Percentiles rank a stretch among this genome's conserved stretches.
Evolutionary conservation across 2,888 invertebrate genomes (phyloP).

Genomic region (Cosmorhoe ocellata): DNA sequence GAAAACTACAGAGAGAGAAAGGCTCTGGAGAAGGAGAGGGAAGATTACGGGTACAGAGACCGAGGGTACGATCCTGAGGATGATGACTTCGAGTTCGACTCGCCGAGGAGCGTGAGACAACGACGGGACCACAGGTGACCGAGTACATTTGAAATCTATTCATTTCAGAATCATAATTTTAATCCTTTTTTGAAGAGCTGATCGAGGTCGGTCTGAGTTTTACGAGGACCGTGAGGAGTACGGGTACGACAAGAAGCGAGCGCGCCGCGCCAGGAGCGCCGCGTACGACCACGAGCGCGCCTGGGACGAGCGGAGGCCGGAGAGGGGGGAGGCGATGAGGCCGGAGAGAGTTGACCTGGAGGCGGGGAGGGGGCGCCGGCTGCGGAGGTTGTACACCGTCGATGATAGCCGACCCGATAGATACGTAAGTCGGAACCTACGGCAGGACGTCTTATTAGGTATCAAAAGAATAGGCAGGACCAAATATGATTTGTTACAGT

Average conservation of each 20-base stretch:
- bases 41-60: constrained; percentile 56
- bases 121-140: constrained; percentile 49
- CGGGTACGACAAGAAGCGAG: constrained; percentile 41
- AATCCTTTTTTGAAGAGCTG: constrained; percentile 37
- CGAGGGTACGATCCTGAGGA: constrained; percentile 72
- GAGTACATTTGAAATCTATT: no score
- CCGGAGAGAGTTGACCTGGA: constrained; percentile 34
- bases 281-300: constrained; percentile 56
- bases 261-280: constrained; percentile 65
- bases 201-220: constrained; percentile 64
- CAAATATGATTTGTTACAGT: constrained; percentile 41
- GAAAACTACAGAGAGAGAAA: constrained; percentile 78
- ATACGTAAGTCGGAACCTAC: constrained; percentile 17
- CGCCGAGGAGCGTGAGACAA: constrained; percentile 49
- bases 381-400: constrained; percentile 61
- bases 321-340: constrained; percentile 13
- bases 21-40: constrained; percentile 56
- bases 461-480: no score
- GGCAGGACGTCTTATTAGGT: no score
- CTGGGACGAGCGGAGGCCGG: constrained; percentile 37
- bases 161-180: no score
- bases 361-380: constrained; percentile 41
- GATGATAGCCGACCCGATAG: constrained; percentile 52
- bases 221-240: constrained; percentile 57
- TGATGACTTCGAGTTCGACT: constrained; percentile 69